These are phyloP conservation scores for Litocranius walleri DNA, from an alignment of 2,113 vertebrate species.

Conservation along the genomic window DNA sequence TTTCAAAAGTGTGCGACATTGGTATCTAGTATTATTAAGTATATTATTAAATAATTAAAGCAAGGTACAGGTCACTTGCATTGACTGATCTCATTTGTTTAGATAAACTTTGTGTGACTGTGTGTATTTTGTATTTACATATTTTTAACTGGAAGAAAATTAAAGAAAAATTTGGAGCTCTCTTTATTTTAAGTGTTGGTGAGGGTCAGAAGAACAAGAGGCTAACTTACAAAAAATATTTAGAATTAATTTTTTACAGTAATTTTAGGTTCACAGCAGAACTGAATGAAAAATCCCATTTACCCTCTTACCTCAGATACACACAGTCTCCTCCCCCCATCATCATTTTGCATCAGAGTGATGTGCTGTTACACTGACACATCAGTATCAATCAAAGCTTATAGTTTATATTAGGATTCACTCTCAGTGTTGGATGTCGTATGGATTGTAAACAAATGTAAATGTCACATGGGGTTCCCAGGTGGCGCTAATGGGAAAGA, in stretches of 20 bases:
- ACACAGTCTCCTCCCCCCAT: not conserved
- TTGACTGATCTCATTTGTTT: not conserved
- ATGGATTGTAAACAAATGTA: not conserved
- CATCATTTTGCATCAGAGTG: not conserved
- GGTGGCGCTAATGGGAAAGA: not conserved
- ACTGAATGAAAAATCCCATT: not conserved
- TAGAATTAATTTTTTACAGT: not conserved
- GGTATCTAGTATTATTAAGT: not conserved
- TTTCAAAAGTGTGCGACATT: not conserved
- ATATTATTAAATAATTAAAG: not conserved
- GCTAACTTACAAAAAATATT: not conserved
- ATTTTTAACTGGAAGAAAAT: slow-evolving; percentile 14
- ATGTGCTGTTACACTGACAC: not conserved
- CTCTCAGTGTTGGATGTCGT: not conserved
- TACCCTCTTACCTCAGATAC: no score
- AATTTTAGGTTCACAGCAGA: not conserved
- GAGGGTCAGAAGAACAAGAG: not conserved
- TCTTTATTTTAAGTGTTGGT: not conserved
- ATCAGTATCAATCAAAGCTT: not conserved
- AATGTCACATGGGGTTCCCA: not conserved
- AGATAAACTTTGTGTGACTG: not conserved
- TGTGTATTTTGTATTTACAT: not conserved
- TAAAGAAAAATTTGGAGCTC: not conserved
- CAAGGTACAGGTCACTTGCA: not conserved
- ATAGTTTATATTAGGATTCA: not conserved